Conservation (phyloP, 2,888 invertebrate species). For the Agonopterix heracliana region DNA sequence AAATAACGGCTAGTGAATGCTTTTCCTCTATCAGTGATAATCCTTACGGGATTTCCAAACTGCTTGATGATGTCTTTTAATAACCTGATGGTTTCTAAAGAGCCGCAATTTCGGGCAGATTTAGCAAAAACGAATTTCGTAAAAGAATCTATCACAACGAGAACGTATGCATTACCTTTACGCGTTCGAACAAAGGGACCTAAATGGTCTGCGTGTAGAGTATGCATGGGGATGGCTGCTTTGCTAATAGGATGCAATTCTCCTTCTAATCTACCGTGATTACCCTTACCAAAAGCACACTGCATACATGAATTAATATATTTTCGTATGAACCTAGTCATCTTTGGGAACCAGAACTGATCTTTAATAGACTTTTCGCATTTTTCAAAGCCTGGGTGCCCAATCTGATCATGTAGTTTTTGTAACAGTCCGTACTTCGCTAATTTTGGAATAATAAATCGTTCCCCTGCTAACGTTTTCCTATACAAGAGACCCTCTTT, state of each 20-base stretch:
- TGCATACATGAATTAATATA: not conserved
- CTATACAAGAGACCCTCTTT: not conserved
- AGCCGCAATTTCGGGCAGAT: not conserved
- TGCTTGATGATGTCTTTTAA: not conserved
- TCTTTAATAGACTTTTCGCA: not conserved
- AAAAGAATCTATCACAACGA: not conserved
- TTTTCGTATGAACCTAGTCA: not conserved
- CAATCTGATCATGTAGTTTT: not conserved
- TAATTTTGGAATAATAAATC: not conserved
- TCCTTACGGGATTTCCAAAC: not conserved
- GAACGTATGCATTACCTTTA: not conserved
- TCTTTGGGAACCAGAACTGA: not conserved
- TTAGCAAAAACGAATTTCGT: not conserved
- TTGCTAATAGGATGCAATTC: not conserved
- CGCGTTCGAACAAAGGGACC: not conserved
- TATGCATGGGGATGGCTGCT: not conserved
- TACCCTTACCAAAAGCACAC: not conserved
- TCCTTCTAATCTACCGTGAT: not conserved
- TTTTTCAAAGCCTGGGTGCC: slow-evolving; percentile 1
- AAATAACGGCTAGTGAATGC: not conserved
- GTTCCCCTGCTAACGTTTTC: not conserved
- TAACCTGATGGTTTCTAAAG: not conserved
- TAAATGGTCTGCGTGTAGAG: not conserved
- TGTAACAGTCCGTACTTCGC: not conserved
- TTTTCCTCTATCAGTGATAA: not conserved